Conservation (phyloP, 64 coral and sea anemone species). For the Porites australiensis region DNA sequence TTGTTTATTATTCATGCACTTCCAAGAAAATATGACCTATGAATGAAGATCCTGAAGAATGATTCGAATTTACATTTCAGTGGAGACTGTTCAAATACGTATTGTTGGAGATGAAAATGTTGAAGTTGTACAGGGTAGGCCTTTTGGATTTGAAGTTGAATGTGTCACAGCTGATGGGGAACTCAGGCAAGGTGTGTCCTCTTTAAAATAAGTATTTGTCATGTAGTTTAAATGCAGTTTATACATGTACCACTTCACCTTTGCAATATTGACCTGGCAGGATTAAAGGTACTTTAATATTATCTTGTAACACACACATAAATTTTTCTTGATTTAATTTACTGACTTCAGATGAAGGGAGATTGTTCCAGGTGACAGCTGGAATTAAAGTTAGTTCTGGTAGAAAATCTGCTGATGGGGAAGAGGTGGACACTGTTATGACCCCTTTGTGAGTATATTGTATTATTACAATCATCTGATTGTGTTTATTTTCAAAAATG, state of each 20-base stretch:
- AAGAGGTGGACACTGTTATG: slow-evolving; percentile 39
- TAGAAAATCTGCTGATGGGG: slow-evolving; percentile 46
- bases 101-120: slow-evolving; percentile 69
- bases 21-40: no score
- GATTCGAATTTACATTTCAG: neutral
- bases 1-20: no score
- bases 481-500: no score
- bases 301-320: no score
- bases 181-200: slow-evolving; percentile 56
- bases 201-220: neutral
- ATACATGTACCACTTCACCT: no score
- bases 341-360: slow-evolving; percentile 83
- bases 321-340: neutral
- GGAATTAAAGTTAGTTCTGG: slow-evolving; percentile 59
- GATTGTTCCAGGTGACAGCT: slow-evolving; percentile 85
- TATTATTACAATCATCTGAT: no score
- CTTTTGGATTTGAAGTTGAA: slow-evolving; percentile 96
- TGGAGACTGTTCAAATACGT: slow-evolving; percentile 23
- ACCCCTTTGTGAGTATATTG: slow-evolving; percentile 88
- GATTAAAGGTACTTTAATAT: no score
- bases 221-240: neutral
- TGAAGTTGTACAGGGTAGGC: slow-evolving; percentile 74
- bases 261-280: no score
- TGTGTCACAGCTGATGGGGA: slow-evolving; percentile 81
- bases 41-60: no score